Evolutionary conservation across 2,888 invertebrate species (phyloP).

Genomic region (Serripes groenlandicus): DNA sequence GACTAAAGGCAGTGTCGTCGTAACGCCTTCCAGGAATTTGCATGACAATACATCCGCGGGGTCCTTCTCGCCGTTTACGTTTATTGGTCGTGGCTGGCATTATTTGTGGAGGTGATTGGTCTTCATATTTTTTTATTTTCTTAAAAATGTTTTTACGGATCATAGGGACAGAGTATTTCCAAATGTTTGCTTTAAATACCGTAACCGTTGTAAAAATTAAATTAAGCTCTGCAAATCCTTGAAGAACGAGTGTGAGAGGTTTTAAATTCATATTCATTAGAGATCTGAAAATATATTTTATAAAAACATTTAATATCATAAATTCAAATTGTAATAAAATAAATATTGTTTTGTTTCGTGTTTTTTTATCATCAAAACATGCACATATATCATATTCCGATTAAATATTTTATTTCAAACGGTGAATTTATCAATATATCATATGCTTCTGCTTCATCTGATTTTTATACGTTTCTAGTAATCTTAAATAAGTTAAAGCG

Average conservation of each 20-base stretch:
- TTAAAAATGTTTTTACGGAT: slow-evolving; percentile 66
- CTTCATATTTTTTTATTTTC: slow-evolving; percentile 54
- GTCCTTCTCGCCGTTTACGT: slow-evolving; percentile 40
- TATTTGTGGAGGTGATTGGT: slow-evolving; percentile 61
- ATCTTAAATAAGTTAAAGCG: too few species aligned
- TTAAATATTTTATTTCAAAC: too few species aligned
- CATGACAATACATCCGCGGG: slow-evolving; percentile 64
- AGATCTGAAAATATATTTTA: slow-evolving; percentile 41
- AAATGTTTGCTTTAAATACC: slow-evolving; percentile 66
- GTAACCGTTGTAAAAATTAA: slow-evolving; percentile 46
- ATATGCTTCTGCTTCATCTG: too few species aligned
- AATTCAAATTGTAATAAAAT: too few species aligned
- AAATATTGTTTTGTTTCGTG: too few species aligned
- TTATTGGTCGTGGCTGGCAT: slow-evolving; percentile 49
- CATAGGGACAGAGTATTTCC: slow-evolving; percentile 60
- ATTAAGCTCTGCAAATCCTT: slow-evolving; percentile 64
- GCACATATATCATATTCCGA: too few species aligned
- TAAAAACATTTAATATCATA: too few species aligned
- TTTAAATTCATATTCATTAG: slow-evolving; percentile 68
- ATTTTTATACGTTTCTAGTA: too few species aligned
- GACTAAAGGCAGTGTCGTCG: slow-evolving; percentile 67
- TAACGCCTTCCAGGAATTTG: slow-evolving; percentile 66
- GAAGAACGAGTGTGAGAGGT: slow-evolving; percentile 62
- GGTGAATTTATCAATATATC: too few species aligned
- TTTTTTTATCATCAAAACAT: too few species aligned